Percentiles rank a stretch among this genome's conserved stretches.
These are phyloP conservation scores for Chaenodraco wilsoni DNA, from an alignment of 2,797 vertebrate species.

Conservation along the genomic window DNA sequence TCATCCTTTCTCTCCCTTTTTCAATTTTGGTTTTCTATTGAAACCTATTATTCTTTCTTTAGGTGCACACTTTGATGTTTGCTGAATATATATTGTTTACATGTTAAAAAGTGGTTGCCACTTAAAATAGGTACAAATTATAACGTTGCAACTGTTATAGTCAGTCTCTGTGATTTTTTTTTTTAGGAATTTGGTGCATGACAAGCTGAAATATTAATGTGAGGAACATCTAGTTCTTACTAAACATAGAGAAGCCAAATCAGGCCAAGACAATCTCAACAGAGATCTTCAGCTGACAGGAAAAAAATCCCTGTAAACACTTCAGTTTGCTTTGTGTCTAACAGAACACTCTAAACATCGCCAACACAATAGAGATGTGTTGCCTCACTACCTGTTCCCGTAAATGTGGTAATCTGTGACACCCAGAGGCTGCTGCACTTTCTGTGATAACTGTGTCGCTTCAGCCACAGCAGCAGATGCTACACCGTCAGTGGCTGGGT, in stretches of 20 bases:
- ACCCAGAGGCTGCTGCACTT: not conserved
- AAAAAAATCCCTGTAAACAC: slow-evolving; percentile 47
- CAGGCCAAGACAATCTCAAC: not conserved
- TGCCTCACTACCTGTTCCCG: slow-evolving; percentile 13
- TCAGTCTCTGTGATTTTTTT: not conserved
- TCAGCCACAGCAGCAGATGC: slow-evolving; percentile 19
- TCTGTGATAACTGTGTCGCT: slow-evolving; percentile 4
- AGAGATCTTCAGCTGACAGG: slow-evolving; percentile 30
- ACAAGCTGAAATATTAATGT: not conserved
- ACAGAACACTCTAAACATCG: slow-evolving; percentile 14
- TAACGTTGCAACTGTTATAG: too few relatives aligned
- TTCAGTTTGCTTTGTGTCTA: slow-evolving; percentile 37
- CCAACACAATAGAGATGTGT: slow-evolving; percentile 45
- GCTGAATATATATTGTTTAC: too few relatives aligned
- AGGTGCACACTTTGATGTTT: too few relatives aligned
- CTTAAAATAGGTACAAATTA: too few relatives aligned
- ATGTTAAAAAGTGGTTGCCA: too few relatives aligned
- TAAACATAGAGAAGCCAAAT: not conserved
- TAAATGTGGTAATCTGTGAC: not conserved
- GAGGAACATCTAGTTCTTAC: slow-evolving; percentile 13
- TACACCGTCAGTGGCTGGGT: not conserved
- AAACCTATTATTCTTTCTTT: too few relatives aligned
- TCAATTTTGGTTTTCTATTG: too few relatives aligned
- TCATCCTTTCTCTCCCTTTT: too few relatives aligned
- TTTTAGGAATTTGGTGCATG: not conserved